Conservation (phyloP, 2,888 invertebrate genomes). For the Oscheius sp. region DNA sequence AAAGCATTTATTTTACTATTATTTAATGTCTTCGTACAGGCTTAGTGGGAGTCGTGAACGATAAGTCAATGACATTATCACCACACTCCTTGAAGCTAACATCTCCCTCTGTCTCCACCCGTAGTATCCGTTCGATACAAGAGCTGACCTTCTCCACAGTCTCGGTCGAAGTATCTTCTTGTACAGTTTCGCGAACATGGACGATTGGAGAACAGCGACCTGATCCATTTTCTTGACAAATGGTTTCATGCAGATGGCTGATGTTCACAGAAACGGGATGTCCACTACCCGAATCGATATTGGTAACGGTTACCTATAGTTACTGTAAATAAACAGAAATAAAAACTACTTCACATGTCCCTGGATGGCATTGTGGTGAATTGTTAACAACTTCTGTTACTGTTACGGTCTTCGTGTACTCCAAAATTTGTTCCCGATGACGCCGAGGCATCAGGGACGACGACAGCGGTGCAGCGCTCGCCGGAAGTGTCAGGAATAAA, state of each 20-base stretch:
- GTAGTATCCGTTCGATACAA: background rate
- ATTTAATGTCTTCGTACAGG: conserved; percentile 13
- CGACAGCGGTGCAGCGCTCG: conserved; percentile 26
- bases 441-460: conserved; percentile 37
- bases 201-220: conserved; percentile 17
- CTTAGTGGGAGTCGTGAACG: conserved; percentile 30
- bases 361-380: conserved; percentile 15
- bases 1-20: background rate
- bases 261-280: conserved; percentile 31
- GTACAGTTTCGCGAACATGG: background rate
- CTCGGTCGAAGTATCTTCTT: conserved; percentile 7
- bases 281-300: conserved; percentile 25
- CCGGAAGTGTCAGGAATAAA: conserved; percentile 23
- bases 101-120: conserved; percentile 9
- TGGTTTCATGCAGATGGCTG: conserved; percentile 30
- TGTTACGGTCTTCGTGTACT: conserved; percentile 51
- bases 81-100: conserved; percentile 34
- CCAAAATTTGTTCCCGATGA: conserved; percentile 48
- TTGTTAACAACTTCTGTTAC: conserved; percentile 44
- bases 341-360: conserved; percentile 25
- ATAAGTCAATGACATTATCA: conserved; percentile 45
- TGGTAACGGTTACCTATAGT: conserved; percentile 32
- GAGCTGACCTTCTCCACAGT: conserved; percentile 5
- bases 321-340: no score
- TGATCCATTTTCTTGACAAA: conserved; percentile 9